Base-by-base conservation (phyloP, 2,113 vertebrate genomes). In the Siphamia tubifer region DNA sequence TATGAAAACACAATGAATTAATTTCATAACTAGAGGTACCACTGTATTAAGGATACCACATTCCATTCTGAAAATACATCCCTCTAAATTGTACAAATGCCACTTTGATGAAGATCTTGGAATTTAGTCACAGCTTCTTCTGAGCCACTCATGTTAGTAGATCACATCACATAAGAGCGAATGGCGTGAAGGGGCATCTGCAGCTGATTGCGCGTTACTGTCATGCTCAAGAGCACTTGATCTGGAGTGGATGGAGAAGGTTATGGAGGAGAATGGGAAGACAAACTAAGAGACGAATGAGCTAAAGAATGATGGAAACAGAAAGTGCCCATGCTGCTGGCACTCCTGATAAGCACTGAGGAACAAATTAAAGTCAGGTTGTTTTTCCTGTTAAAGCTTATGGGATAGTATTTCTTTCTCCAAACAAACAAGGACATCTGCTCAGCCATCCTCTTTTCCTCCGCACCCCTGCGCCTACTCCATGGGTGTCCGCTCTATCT, bases 281-380 rank as follows among this genome's bases (percentile, higher is more conserved):
- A 70, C 51, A 67, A 40, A 49, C 39, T 2, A 21, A 64, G 47
- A 62, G 39, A 49, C 56, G 49, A 53, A 28, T 9, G 54, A 76
- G 62, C 68, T 55, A 70, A 38, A 31, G 69, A 53, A 47, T 66
- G 81, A 79, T 77, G 57, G 65, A 68, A n/a, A n/a, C n/a, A n/a
- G n/a, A n/a, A 57, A 66, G 21, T 8, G 28, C 54, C 6, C 49
- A 7, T 9, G 21, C 63, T 44, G 66, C 83, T 89, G 85, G 40
- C 39, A 28, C 32, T 63, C 23, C 69, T 24, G 87, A 89, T 89
- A 89, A 89, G 85, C 77, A 44, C 40, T 47, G 58, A 54, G 3
- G 62, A 52, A 49, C 51, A 38, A 51, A 71, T 84, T 79, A 80
- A 63, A 7, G 42, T 71, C 70, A 53, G 57, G 25, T 58, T 76